Percentiles rank a stretch among this genome's conserved stretches.
Conservation (phyloP, 1,140 invertebrate species). For the Archivesica marissinica region DNA sequence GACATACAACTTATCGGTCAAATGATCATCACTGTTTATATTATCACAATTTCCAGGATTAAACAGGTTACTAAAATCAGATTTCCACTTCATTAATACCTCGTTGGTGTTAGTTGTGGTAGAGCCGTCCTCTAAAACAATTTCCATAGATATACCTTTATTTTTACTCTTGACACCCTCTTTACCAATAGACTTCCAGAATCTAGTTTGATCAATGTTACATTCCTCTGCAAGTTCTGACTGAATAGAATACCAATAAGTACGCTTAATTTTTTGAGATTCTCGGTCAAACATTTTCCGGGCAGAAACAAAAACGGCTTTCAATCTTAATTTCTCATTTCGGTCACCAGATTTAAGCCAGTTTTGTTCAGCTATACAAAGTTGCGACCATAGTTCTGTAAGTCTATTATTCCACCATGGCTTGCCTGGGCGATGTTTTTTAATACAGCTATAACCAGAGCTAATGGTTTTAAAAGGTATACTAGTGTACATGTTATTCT, state of each 20-base stretch:
- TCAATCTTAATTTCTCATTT: neutral
- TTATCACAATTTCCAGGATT: neutral
- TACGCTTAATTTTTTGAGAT: neutral
- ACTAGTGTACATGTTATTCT: neutral
- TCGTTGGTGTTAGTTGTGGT: neutral
- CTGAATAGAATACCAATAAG: too few species aligned
- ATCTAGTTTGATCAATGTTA: neutral
- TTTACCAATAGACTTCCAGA: slow-evolving; percentile 36
- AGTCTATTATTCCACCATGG: neutral
- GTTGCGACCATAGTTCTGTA: neutral
- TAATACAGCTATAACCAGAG: neutral
- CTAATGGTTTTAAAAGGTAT: neutral
- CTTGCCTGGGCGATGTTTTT: neutral
- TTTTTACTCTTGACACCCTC: neutral
- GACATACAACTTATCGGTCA: neutral
- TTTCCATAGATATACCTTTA: neutral
- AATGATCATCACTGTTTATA: neutral
- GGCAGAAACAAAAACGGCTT: neutral
- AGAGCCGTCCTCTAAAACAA: slow-evolving; percentile 14
- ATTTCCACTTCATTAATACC: neutral
- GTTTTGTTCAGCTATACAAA: neutral
- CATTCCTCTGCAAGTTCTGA: neutral
- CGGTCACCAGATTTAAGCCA: neutral
- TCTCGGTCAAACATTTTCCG: slow-evolving; percentile 32
- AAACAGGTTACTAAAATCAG: neutral